A percentile compares a stretch with the other conserved stretches of the same genome.
Evolutionary conservation across 2,888 invertebrate genomes (phyloP).

Genomic region (Thecocarcelia acutangulata): DNA sequence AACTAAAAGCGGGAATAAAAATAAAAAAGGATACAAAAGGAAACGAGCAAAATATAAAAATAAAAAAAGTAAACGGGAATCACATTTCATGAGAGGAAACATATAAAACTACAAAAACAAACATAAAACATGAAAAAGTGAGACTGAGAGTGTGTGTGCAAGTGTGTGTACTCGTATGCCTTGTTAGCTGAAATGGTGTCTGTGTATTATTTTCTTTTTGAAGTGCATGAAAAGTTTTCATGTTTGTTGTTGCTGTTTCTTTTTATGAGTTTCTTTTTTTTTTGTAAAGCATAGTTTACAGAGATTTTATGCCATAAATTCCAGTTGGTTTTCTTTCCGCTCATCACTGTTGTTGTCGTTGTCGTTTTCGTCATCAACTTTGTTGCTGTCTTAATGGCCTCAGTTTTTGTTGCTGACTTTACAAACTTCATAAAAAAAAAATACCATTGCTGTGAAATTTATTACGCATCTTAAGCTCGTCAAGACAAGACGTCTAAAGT

Average conservation of each 20-base stretch:
- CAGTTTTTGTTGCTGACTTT: slow-evolving; percentile 22
- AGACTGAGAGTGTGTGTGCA: slow-evolving; percentile 2
- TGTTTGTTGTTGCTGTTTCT: slow-evolving; percentile 10
- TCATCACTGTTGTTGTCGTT: slow-evolving; percentile 18
- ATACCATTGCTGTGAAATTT: slow-evolving; percentile 73
- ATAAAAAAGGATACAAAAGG: slow-evolving; percentile 31
- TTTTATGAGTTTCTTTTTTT: slow-evolving; percentile 30
- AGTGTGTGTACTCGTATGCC: neutral
- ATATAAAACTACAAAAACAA: slow-evolving; percentile 32
- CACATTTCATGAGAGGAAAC: slow-evolving; percentile 45
- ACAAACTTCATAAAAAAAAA: slow-evolving; percentile 65
- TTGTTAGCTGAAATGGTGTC: neutral
- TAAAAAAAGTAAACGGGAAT: slow-evolving; percentile 22
- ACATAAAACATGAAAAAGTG: slow-evolving; percentile 11
- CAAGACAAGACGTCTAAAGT: slow-evolving; percentile 52
- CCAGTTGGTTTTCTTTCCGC: slow-evolving; percentile 53
- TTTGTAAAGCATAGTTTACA: slow-evolving; percentile 62
- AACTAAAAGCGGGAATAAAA: slow-evolving; percentile 35
- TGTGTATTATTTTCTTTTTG: slow-evolving; percentile 2
- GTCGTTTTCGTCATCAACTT: slow-evolving; percentile 22
- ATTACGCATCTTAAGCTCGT: slow-evolving; percentile 71
- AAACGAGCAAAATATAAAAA: slow-evolving; percentile 33
- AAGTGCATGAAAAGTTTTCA: slow-evolving; percentile 24
- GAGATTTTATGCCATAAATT: slow-evolving; percentile 64
- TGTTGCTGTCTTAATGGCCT: slow-evolving; percentile 16